These are phyloP conservation scores for Dioctria linearis DNA, from an alignment of 2,888 invertebrate genomes.

Conservation along the genomic window DNA sequence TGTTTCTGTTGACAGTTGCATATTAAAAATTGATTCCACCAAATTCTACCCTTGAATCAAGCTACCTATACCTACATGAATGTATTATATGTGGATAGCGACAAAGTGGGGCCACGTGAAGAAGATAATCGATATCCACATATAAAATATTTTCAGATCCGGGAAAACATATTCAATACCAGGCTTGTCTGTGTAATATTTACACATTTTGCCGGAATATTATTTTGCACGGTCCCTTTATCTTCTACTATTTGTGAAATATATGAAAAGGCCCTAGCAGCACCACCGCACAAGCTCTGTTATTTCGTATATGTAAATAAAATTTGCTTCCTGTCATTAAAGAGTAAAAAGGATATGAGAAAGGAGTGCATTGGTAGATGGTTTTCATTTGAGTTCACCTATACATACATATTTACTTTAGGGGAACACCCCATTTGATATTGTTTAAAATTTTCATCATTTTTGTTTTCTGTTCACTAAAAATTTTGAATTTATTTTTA, in stretches of 20 bases:
- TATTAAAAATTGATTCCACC: conserved; percentile 1
- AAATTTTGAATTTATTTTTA: no score
- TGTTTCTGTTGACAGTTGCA: background rate
- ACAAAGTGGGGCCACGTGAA: background rate
- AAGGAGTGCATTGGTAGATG: background rate
- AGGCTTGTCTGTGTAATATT: background rate
- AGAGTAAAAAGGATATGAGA: background rate
- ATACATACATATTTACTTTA: no score
- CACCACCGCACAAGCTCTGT: background rate
- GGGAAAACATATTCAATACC: background rate
- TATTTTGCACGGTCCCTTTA: background rate
- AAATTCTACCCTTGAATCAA: background rate
- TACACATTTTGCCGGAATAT: background rate
- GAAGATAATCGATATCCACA: background rate
- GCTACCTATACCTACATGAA: no score
- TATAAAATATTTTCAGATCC: background rate
- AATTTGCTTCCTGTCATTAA: background rate
- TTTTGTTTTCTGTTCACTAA: no score
- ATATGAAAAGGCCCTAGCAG: background rate
- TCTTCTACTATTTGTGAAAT: background rate
- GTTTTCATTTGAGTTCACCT: background rate
- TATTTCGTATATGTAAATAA: background rate
- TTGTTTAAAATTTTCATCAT: no score
- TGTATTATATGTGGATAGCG: no score
- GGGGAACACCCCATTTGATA: no score